Evolutionary conservation across 2,113 vertebrate genomes (phyloP).

Genomic region (Gobio gobio): DNA sequence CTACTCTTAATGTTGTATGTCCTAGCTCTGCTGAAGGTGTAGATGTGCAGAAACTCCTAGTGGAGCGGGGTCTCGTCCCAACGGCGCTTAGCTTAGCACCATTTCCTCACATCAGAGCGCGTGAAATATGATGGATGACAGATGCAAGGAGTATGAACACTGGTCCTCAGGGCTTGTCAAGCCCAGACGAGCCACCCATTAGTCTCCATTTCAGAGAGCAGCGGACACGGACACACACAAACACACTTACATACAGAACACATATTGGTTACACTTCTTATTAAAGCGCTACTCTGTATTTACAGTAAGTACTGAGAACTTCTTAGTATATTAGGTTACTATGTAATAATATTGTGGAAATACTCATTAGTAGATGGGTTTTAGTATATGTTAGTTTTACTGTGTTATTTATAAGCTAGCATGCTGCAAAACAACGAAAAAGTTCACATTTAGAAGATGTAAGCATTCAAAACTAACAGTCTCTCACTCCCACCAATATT

Average conservation of each 20-base stretch:
- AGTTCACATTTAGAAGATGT: too few species aligned
- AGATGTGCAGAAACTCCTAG: conserved; percentile 12
- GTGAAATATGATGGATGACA: conserved; percentile 74
- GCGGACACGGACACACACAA: not conserved
- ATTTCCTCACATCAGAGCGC: conserved; percentile 70
- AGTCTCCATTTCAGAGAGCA: conserved; percentile 71
- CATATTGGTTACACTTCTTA: conserved; percentile 20
- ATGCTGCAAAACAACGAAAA: too few species aligned
- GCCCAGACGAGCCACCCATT: conserved; percentile 69
- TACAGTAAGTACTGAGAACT: not conserved
- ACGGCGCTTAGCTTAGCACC: conserved; percentile 58
- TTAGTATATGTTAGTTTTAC: too few species aligned
- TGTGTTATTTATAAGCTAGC: too few species aligned
- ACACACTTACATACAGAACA: conserved; percentile 28
- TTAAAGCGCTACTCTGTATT: not conserved
- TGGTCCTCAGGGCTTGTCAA: conserved; percentile 74
- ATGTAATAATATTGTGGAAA: not conserved
- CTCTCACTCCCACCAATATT: too few species aligned
- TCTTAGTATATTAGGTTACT: not conserved
- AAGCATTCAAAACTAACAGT: too few species aligned
- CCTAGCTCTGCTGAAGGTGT: conserved; percentile 19
- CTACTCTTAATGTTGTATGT: conserved; percentile 15
- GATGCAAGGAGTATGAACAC: conserved; percentile 63
- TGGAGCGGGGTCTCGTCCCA: not conserved
- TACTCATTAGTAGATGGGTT: not conserved